Evolutionary conservation across 2,797 vertebrate genomes (phyloP).

Genomic region (Onychomys torridus): DNA sequence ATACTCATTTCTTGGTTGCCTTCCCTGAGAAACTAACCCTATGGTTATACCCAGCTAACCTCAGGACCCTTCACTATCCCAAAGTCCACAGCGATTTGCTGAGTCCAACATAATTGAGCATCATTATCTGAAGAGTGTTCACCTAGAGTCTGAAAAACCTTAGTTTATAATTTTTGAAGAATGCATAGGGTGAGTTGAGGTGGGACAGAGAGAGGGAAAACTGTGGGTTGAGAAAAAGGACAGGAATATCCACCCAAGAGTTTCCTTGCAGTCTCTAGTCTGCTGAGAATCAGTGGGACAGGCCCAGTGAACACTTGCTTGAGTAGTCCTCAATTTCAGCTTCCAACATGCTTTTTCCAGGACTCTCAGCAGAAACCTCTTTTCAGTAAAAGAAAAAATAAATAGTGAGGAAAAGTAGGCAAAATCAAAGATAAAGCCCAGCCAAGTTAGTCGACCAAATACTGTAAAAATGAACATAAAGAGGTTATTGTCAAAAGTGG

Average conservation of each 20-base stretch:
- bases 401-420: neutral
- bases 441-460: neutral
- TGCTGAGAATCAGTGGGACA: neutral
- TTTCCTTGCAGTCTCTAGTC: neutral
- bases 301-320: neutral
- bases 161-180: neutral
- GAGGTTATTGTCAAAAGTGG: slow-evolving; percentile 18
- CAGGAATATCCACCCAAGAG: neutral
- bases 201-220: no score
- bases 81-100: neutral
- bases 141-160: neutral
- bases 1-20: neutral
- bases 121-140: neutral
- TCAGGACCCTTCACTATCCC: no score
- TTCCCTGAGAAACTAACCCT: neutral
- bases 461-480: neutral
- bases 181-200: neutral
- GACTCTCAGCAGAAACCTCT: neutral
- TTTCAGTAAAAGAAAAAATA: neutral
- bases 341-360: neutral
- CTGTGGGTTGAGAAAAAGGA: neutral
- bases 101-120: neutral
- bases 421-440: slow-evolving; percentile 42
- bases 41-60: neutral
- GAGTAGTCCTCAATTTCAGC: neutral